phyloP scores from a whole-genome alignment of 2,888 invertebrate genomes.

The Nephrocerus scutellatus region DNA sequence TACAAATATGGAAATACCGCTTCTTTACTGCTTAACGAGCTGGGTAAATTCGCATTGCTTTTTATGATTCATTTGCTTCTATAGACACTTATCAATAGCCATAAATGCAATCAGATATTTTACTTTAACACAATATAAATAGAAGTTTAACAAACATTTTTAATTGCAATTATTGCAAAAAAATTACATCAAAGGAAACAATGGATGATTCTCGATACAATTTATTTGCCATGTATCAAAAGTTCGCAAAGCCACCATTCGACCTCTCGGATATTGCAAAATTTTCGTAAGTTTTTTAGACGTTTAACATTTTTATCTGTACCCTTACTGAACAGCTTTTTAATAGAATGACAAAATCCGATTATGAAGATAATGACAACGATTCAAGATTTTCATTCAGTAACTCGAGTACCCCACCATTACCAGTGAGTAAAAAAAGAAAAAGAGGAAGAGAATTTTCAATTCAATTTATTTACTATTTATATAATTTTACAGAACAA shows the following conservation, averaged over 20 bases:
- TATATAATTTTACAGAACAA: conserved; percentile 25
- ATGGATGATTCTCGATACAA: conserved; percentile 45
- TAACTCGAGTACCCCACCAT: conserved; percentile 68
- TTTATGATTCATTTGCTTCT: too few relatives aligned
- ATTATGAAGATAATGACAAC: conserved; percentile 42
- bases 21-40: too few relatives aligned
- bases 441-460: too few relatives aligned
- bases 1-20: too few relatives aligned
- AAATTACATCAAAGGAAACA: conserved; percentile 40
- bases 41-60: too few relatives aligned
- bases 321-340: background rate
- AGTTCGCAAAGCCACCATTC: conserved; percentile 45
- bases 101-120: too few relatives aligned
- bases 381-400: conserved; percentile 75
- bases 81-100: too few relatives aligned
- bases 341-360: conserved; percentile 37
- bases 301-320: background rate
- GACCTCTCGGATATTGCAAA: conserved; percentile 44
- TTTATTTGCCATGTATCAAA: conserved; percentile 47
- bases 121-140: too few relatives aligned
- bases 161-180: too few relatives aligned
- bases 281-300: conserved; percentile 38
- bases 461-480: conserved; percentile 10
- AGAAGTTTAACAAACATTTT: too few relatives aligned
- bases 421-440: conserved; percentile 52